Base-by-base conservation (phyloP, 2,797 vertebrate species). In the Syngnathus acus region DNA sequence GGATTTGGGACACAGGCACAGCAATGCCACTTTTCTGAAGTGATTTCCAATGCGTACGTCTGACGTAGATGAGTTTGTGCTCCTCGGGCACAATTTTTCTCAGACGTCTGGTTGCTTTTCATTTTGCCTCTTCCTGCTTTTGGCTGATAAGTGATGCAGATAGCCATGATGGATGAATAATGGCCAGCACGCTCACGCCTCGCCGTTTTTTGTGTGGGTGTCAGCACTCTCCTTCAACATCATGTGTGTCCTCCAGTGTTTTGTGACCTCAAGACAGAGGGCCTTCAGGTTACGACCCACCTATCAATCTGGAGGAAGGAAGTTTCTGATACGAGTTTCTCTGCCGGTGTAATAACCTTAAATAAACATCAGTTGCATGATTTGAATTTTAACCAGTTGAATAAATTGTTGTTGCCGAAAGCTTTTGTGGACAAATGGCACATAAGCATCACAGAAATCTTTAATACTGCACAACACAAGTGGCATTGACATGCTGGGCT, bases 101-200 rank as follows among this genome's bases (percentile, higher is more conserved):
- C 21, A 63, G 71, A 77, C 78, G 74, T 69, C 38, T 71, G 75
- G 72, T 72, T 76, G 78, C 71, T 76, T 79, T 81, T 82, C 37
- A 72, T 81, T 82, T 78, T 47, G 69, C 79, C 72, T 71, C 70
- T 59, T 65, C 71, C 62, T 82, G 65, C 67, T 77, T 75, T 70
- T 71, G 70, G 70, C 70, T 82, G 81, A 83, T 84, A 79, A 81
- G 72, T 77, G 77, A 82, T 84, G 81, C 74, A 82, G 78, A 84
- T 82, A 82, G 68, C 73, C 74, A 57, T 80, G 79, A 83, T 85
- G 79, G 76, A 83, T 82, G 64, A 82, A 79, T 70, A 63, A 71
- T 37, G 32, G 43, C 69, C 76, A 37, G 45, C 68, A 68, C 66
- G 53, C 62, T 65, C 65, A 65, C 38, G 62, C 19, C 21, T 38